Evolutionary conservation across 2,113 vertebrate species (phyloP), one percentile per base, ranked within the genome.

Genomic region (Stigmatopora argus): DNA sequence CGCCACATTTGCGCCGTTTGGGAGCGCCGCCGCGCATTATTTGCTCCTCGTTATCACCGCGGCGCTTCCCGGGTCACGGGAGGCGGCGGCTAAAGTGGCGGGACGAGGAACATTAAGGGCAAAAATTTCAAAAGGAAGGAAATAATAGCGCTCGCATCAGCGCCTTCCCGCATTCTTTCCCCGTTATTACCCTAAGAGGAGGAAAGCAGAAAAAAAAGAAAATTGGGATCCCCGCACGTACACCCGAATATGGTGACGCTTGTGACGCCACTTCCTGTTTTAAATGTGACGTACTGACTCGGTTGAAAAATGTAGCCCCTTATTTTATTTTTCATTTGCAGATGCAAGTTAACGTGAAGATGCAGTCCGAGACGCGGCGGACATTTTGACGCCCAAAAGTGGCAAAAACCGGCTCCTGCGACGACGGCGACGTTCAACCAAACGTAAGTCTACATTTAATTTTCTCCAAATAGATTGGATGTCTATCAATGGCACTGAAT

Each of bases 101-200:
- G 58, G n/a, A 21, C 14, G 58, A 19, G 58, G 58, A 60, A 60
- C 57, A 59, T 41, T 41, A 59, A 59, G 35, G 34, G 1, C 14
- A 18, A 17, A 11, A 11, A 53, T 23, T 21, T 6, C 11, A 53
- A 53, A 23, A 23, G 51, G 12, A 14, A 19, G 58, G n/a, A 44
- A 60, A 60, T 60, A 60, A 60, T 44, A 35, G 35, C 35, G 35
- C 58, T 21, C 10, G 35, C 35, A 60, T 60, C n/a, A 60, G 58
- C 58, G 9, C 58, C 18, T 41, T 38, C 11, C 26, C 18, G 4
- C 34, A 44, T 35, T 60, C 41, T 31, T 31, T 31, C 19, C 4
- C 35, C 58, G n/a, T 11, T n/a, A 44, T 60, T 60, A 60, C 56
- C 14, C 6, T 31, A 31, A 31, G 26, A 31, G 26, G 26, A 31